A percentile compares a stretch with the other conserved stretches of the same genome.
These are phyloP conservation scores for Mythimna pallens DNA, from an alignment of 2,888 invertebrate species.

Conservation along the genomic window DNA sequence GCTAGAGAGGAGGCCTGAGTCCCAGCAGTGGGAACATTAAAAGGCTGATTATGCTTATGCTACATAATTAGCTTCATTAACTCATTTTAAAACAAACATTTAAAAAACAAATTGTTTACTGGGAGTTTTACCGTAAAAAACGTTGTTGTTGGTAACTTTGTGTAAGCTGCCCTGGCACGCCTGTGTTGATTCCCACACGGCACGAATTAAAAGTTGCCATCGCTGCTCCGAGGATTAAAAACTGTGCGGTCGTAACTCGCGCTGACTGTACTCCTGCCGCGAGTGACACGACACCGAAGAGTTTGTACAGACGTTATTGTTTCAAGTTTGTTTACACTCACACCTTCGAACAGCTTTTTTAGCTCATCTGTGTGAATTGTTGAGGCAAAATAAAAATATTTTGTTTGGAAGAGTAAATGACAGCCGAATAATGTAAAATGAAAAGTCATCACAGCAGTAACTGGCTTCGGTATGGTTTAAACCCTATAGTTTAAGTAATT, in stretches of 20 bases:
- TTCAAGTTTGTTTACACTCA: background rate
- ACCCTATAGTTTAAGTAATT: no score
- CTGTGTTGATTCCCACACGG: conserved; percentile 46
- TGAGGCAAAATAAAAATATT: background rate
- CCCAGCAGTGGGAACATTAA: no score
- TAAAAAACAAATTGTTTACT: conserved; percentile 13
- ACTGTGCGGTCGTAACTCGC: conserved; percentile 65
- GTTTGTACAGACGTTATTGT: conserved; percentile 4
- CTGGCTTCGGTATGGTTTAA: background rate
- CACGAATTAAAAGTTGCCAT: conserved; percentile 74
- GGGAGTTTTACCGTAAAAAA: conserved; percentile 7
- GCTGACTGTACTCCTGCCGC: conserved; percentile 54
- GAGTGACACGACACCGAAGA: conserved; percentile 5
- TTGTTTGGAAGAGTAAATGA: no score
- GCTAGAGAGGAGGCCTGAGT: no score
- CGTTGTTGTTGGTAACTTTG: conserved; percentile 7
- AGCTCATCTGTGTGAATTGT: background rate
- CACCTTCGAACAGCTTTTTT: no score
- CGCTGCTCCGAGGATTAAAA: conserved; percentile 70
- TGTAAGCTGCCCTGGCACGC: background rate
- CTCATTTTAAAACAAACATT: conserved; percentile 19
- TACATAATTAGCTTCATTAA: conserved; percentile 15
- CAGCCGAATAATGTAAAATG: background rate
- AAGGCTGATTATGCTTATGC: no score
- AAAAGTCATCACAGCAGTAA: background rate